Conservation (phyloP, 2,113 vertebrate genomes). For the Neolamprologus devosi region DNA sequence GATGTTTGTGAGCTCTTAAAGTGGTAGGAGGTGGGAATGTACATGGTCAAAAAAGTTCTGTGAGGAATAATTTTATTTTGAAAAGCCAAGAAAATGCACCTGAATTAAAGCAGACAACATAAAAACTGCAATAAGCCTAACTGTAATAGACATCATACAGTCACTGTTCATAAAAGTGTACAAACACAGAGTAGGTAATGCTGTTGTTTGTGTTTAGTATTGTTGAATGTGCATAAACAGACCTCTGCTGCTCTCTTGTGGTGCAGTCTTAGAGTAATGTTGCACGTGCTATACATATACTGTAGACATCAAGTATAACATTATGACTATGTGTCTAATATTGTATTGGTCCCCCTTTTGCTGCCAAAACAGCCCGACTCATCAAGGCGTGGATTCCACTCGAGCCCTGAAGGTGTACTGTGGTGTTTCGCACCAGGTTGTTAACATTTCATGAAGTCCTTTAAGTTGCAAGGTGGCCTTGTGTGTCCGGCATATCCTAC, state of each 20-base stretch:
- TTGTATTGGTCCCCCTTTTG: not conserved
- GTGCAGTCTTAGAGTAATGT: not conserved
- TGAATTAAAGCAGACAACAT: not conserved
- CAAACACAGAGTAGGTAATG: not conserved
- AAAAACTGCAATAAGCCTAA: not conserved
- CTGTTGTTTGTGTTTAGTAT: not conserved
- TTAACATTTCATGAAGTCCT: not conserved
- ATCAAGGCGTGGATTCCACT: not conserved
- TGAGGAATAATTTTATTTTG: not conserved
- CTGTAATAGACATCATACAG: not conserved
- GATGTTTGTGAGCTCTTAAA: not conserved
- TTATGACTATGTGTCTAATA: not conserved
- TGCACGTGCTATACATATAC: not conserved
- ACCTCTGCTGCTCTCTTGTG: slow-evolving; percentile 58
- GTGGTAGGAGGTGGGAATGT: not conserved
- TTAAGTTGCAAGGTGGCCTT: not conserved
- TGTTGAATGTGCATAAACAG: not conserved
- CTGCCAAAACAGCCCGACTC: not conserved
- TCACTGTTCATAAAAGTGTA: not conserved
- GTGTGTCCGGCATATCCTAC: not conserved
- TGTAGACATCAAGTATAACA: not conserved
- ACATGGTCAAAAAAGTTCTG: not conserved
- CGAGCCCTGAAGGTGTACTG: not conserved
- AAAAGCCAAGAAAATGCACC: not conserved
- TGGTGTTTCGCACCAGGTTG: not conserved